Evolutionary conservation across 2,797 vertebrate species (phyloP).

Genomic region (Natrix natrix): DNA sequence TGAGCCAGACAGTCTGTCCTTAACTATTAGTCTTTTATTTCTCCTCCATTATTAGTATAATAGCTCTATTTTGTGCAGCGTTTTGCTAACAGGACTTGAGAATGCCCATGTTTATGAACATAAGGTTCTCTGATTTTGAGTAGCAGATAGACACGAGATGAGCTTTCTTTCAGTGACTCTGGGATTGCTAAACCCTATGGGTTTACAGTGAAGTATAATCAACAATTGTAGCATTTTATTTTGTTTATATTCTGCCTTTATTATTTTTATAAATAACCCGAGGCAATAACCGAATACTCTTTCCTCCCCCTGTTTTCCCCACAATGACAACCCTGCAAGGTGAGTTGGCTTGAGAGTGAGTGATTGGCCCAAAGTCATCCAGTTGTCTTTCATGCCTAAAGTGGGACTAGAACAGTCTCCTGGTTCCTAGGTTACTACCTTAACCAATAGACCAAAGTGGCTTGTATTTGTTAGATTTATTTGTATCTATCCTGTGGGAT

Average conservation of each 20-base stretch:
- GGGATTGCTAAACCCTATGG: fast-evolving
- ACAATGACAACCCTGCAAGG: not conserved
- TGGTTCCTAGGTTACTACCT: not conserved
- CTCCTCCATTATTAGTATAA: not conserved
- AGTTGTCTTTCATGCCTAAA: not conserved
- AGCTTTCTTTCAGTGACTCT: not conserved
- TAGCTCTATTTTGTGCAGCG: not conserved
- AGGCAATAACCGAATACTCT: not conserved
- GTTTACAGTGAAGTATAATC: not conserved
- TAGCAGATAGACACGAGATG: not conserved
- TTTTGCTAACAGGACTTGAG: not conserved
- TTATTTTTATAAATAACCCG: not conserved
- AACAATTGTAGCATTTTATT: not conserved
- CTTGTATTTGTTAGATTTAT: not conserved
- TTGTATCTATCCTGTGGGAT: not conserved
- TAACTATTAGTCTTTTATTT: not conserved
- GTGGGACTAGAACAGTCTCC: not conserved
- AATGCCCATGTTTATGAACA: not conserved
- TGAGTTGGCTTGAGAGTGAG: not conserved
- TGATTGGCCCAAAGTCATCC: not conserved
- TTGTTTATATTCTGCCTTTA: not conserved
- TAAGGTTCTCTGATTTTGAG: not conserved
- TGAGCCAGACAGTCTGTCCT: not conserved
- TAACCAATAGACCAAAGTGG: not conserved
- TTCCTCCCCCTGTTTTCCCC: not conserved